Base-by-base conservation (phyloP, 2,888 invertebrate genomes). In the Macrosiphum euphorbiae region DNA sequence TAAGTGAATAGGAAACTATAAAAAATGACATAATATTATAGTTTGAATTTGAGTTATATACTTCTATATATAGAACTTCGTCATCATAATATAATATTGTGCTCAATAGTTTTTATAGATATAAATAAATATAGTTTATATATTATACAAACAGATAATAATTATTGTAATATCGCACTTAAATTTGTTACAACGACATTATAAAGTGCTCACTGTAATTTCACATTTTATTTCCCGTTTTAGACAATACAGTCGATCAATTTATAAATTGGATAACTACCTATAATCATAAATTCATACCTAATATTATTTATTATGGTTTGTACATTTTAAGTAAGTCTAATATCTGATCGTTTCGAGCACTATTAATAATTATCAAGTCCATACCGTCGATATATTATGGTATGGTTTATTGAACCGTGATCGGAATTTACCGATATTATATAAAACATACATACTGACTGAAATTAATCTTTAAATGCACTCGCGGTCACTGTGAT, bases 361-460 rank as follows among this genome's bases (percentile, higher is more conserved):
- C 13, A 86, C 11, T 26, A 86, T 47, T 26, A 47, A 86, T 26
- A 47, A 86, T 47, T 28, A 44, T 28, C 20, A 47, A 28, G 26
- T 28, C 4, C 11, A 47, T 11, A 44, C 41, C 87, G 78, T 78
- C 5, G 47, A 67, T 87, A 87, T n/a, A 16, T 20, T 20, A n/a
- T 50, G 50, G 13, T 88, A 50, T 44, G 55, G 78, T 90, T 90
- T 78, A 26, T 90, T 50, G 78, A 78, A 78, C 67, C 35, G 78
- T 50, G 50, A 90, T 35, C 35, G 35, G 67, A 35, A 78, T 78
- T 89, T 89, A 61, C 28, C 10, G 41, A 61, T 89, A 89, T 78
- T 20, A 24, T 44, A 88, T 61, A 44, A 44, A 61, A 89, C 58
- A n/a, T 16, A 85, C 35, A 47, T 47, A 44, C 41, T n/a, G 47